Conservation (phyloP, 2,797 vertebrate genomes). For the Eulemur coronatus region DNA sequence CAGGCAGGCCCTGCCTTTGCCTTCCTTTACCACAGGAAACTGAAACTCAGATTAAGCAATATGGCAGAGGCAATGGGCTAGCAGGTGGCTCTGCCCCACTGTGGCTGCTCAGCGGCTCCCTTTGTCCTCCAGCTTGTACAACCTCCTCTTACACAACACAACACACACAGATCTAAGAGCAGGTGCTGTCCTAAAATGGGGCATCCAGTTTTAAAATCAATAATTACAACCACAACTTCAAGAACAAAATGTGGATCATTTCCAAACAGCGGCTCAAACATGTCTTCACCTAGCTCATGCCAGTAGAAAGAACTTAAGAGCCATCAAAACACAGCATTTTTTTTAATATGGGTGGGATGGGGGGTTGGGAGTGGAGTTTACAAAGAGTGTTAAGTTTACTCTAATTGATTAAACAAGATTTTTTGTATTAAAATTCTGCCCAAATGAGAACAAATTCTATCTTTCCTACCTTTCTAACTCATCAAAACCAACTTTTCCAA, state of each 20-base stretch:
- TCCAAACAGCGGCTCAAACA: neutral
- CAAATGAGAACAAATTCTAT: neutral
- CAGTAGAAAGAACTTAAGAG: neutral
- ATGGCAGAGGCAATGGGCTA: neutral
- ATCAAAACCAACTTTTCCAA: slow-evolving; percentile 40
- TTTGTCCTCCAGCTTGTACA: neutral
- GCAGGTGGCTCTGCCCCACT: neutral
- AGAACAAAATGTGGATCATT: neutral
- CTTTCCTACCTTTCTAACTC: slow-evolving; percentile 1
- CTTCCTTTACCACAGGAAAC: neutral
- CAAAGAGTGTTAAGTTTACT: neutral
- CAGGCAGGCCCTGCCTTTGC: neutral
- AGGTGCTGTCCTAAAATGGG: neutral
- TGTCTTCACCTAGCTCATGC: neutral
- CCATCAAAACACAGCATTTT: neutral
- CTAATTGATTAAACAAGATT: neutral
- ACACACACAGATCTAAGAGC: neutral
- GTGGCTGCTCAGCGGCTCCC: neutral
- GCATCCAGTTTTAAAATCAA: neutral
- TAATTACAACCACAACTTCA: neutral
- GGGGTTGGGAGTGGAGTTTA: neutral
- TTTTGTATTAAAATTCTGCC: neutral
- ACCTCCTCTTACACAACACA: neutral
- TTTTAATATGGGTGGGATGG: neutral
- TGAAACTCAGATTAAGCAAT: neutral